Evolutionary conservation across 2,797 vertebrate species (phyloP).

Genomic region (Poecilia gillii): DNA sequence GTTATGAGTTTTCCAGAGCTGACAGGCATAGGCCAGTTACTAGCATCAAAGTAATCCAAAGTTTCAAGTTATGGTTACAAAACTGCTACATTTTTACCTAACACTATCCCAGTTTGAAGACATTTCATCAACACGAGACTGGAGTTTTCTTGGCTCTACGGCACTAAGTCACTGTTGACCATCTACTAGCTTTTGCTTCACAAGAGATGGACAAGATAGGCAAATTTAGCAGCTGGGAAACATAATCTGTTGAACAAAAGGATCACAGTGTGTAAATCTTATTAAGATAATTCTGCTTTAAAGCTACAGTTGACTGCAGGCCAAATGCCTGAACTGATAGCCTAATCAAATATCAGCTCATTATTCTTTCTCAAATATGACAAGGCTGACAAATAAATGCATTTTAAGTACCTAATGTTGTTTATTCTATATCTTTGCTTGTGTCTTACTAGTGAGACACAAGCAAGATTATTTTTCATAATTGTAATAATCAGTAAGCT

Average conservation of each 20-base stretch:
- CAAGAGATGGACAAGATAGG: not conserved
- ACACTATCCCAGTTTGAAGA: not conserved
- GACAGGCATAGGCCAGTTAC: not conserved
- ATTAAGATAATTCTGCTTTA: not conserved
- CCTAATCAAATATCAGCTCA: not conserved
- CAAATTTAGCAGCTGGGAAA: not conserved
- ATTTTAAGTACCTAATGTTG: not conserved
- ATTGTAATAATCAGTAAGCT: not conserved
- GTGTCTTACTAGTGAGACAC: not conserved
- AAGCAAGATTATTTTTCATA: not conserved
- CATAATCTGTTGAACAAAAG: not conserved
- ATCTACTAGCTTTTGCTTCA: no score
- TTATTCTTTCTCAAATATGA: not conserved
- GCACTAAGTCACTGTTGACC: not conserved
- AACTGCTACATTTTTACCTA: not conserved
- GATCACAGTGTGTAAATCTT: not conserved
- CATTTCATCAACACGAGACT: not conserved
- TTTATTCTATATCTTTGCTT: not conserved
- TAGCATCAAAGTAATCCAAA: not conserved
- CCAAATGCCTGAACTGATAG: not conserved
- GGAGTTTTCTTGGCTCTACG: not conserved
- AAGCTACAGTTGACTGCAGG: not conserved
- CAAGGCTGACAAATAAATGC: not conserved
- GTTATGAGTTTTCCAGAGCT: not conserved
- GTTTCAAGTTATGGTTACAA: not conserved